phyloP scores from a whole-genome alignment of 2,797 vertebrate genomes.

The Apogon hyalosoma region DNA sequence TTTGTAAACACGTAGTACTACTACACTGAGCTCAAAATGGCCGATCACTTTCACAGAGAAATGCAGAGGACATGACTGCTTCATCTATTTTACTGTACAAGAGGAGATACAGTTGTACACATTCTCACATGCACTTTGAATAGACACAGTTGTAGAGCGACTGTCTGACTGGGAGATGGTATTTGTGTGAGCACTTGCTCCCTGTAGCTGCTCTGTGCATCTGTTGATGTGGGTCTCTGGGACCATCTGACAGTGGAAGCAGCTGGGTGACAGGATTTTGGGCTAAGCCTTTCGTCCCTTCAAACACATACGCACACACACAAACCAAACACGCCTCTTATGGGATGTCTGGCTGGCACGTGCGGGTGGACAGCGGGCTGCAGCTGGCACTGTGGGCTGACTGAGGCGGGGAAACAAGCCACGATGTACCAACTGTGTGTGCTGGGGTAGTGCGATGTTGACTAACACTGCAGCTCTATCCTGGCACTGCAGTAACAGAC shows the following conservation, averaged over 20 bases:
- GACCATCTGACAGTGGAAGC: conserved; percentile 74
- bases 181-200: conserved; percentile 50
- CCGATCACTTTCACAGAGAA: conserved; percentile 21
- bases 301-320: conserved; percentile 55
- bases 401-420: conserved; percentile 41
- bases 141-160: conserved; percentile 18
- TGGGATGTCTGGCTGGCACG: conserved; percentile 62
- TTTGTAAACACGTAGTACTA: conserved; percentile 80
- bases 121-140: conserved; percentile 6
- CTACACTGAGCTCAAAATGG: conserved; percentile 56
- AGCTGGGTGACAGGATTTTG: conserved; percentile 78
- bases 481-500: conserved; percentile 45
- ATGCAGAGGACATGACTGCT: background rate
- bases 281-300: conserved; percentile 66
- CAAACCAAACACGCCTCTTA: conserved; percentile 50
- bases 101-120: conserved; percentile 6
- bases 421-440: conserved; percentile 37
- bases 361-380: conserved; percentile 66
- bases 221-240: conserved; percentile 76
- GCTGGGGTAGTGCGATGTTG: conserved; percentile 30
- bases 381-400: conserved; percentile 65
- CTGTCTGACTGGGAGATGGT: conserved; percentile 38
- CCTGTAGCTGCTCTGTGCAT: conserved; percentile 61
- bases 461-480: conserved; percentile 45
- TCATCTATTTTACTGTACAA: background rate